Percentiles rank a stretch among this genome's conserved stretches.
Evolutionary conservation across 2,797 vertebrate genomes (phyloP).

Genomic region (Pachyuromys duprasi): DNA sequence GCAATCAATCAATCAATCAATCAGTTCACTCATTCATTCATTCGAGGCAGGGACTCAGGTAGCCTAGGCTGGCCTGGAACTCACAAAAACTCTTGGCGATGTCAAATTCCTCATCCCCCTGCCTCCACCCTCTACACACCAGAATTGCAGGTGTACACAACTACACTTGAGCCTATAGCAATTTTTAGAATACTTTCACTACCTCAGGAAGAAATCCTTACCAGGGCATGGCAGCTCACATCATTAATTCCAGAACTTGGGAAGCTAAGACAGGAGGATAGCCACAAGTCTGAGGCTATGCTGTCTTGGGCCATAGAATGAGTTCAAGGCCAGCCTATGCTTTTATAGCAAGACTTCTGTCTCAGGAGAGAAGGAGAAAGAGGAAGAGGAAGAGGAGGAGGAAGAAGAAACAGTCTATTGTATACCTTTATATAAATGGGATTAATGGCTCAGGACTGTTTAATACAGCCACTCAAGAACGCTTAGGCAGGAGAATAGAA

Average conservation of each 20-base stretch:
- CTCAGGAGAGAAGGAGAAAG: neutral
- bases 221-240: neutral
- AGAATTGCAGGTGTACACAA: neutral
- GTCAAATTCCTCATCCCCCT: neutral
- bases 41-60: neutral
- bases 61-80: neutral
- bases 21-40: neutral
- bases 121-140: neutral
- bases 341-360: neutral
- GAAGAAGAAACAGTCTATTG: neutral
- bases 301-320: neutral
- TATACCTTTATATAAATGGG: neutral
- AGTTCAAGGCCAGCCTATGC: neutral
- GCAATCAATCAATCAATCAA: neutral
- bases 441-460: neutral
- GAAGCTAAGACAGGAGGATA: neutral
- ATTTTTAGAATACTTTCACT: constrained; percentile 1
- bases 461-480: neutral
- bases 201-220: neutral
- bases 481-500: neutral
- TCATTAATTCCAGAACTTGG: neutral
- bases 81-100: neutral
- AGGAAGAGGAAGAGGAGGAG: neutral
- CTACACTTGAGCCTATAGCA: neutral
- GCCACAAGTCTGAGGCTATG: neutral